Base-by-base conservation (phyloP, 2,113 vertebrate genomes). In the Hypomesus transpacificus region DNA sequence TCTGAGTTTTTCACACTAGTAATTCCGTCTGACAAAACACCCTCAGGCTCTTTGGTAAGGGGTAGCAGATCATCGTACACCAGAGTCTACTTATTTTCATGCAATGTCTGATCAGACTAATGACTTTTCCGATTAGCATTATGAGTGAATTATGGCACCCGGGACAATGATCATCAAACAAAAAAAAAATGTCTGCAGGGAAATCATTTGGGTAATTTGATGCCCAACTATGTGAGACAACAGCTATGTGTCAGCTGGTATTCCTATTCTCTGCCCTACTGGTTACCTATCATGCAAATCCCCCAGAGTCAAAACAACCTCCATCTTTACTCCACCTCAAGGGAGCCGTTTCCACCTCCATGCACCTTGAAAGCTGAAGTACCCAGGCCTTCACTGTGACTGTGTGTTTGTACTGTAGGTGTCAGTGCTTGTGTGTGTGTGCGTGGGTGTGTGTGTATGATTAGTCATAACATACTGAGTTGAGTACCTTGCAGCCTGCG, bases 111-210 rank as follows among this genome's bases (percentile, higher is more conserved):
- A 86, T 80, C 71, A 68, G 68, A 71, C 79, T 77, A 74, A 82
- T 68, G 16, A 78, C 66, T 75, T 75, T 62, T 79, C 75, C 68
- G 52, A 80, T 89, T 87, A 85, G 73, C 73, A 69, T 77, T 75
- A 80, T 85, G 79, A 80, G 87, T 82, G 77, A 79, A 80, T 82
- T 82, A 80, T 73, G 70, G 68, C 85, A 69, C 71, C 67, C 61
- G 83, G 81, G 80, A 85, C 69, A 64, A 68, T 74, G 78, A 87
- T 75, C 75, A 84, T 83, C 85, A 80, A 74, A 71, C 77, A 81
- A 66, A 71, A 18, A 56, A 56, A 18, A 20, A 65, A 21, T 80
- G 80, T 79, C 71, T 75, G 71, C 71, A 67, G 1, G 28, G 56
- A 81, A 87, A 86, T 85, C 70, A 80, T 83, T 77, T 80, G 79